Evolutionary conservation across 2,797 vertebrate genomes (phyloP), one percentile per base, ranked within the genome.

Genomic region (Hippopotamyrus pictus): DNA sequence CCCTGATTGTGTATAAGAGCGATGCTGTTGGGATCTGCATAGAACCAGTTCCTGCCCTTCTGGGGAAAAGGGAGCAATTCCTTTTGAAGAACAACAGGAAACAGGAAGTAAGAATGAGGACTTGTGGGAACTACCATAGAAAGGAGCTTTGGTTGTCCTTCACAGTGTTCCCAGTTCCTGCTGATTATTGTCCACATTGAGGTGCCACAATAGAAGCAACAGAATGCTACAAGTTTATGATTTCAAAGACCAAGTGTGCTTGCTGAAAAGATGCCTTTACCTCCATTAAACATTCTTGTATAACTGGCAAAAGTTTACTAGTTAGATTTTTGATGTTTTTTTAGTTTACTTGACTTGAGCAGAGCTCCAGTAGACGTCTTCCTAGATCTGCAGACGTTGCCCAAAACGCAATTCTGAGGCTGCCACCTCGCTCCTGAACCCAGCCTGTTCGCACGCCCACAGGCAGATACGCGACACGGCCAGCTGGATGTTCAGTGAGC

Each of bases 391-490:
- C 25, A 33, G 29, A 33, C 9, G 25, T 65, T 65, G 25, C 29
- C 29, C 29, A 69, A 69, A 69, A 33, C 1, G 11, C 4, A 1
- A 17, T 37, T 33, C 29, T 33, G 65, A 69, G 65, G 25, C 25
- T 37, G 65, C 11, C 65, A 69, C 25, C 65, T 69, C 62, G 25
- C 25, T 69, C 9, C 46, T 25, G 48, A 84, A 84, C n/a, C 82
- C 37, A 46, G 19, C 57, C 51, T 8, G 29, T 41, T 17, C 37
- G 29, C 29, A 57, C 7, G 1, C 54, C 48, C 87, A 37, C 89
- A 97, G 96, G 92, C 96, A 97, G 93, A 97, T 97, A 88, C 95
- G 96, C 65, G 96, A 97, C 94, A 96, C 96, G 9, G 93, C 97
- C 82, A 95, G 93, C 93, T 97, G 96, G 96, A 97, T 97, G 90